Evolutionary conservation across 2,888 invertebrate species (phyloP).

Genomic region (Muschampia plurimacula): DNA sequence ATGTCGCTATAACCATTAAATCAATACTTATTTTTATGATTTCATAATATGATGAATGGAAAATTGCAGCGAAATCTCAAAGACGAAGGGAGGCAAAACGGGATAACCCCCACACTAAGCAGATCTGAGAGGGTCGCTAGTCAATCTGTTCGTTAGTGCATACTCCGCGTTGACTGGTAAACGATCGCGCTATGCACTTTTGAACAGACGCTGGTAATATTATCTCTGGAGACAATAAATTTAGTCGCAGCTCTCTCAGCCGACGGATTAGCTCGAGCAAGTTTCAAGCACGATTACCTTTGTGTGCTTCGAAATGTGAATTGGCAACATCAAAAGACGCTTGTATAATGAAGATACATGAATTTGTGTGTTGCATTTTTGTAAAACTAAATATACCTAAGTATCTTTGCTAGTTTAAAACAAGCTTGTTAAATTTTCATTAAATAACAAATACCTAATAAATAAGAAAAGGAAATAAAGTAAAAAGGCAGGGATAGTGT

Average conservation of each 20-base stretch:
- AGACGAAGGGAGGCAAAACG: neutral
- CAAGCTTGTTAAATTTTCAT: no score
- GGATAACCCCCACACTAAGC: neutral
- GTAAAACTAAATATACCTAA: neutral
- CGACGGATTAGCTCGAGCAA: slow-evolving; percentile 45
- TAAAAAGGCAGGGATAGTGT: no score
- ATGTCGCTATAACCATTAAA: neutral
- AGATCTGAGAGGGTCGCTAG: neutral
- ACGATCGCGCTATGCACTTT: slow-evolving; percentile 51
- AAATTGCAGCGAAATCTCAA: neutral
- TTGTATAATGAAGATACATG: neutral
- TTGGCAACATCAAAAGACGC: neutral
- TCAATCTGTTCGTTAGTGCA: slow-evolving; percentile 10
- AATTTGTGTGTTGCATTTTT: neutral
- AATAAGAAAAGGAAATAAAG: no score
- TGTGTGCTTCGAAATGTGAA: slow-evolving; percentile 20
- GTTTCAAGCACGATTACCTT: slow-evolving; percentile 43
- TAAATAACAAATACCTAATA: no score
- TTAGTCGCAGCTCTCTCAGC: slow-evolving; percentile 40
- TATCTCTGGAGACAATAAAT: slow-evolving; percentile 50
- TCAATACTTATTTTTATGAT: neutral
- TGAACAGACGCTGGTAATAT: slow-evolving; percentile 49
- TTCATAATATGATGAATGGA: neutral
- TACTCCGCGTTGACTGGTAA: slow-evolving; percentile 49
- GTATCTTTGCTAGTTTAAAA: no score